These are phyloP conservation scores for Vireo altiloquus DNA, from an alignment of 2,113 vertebrate genomes.

Conservation along the genomic window DNA sequence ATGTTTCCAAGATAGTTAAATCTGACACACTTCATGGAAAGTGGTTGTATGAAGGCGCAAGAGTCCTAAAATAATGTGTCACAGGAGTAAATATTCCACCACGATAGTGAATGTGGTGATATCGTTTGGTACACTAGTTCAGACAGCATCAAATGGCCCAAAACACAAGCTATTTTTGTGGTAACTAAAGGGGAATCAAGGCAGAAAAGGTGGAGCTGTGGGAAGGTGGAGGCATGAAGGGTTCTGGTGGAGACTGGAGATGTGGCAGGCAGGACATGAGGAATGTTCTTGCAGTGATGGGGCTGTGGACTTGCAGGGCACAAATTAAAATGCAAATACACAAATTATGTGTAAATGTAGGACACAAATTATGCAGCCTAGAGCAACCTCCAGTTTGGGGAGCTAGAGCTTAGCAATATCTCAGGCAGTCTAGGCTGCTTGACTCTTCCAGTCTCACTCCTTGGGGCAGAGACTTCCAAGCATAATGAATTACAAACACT, in stretches of 20 bases:
- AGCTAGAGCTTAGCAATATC: not conserved
- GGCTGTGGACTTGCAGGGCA: not conserved
- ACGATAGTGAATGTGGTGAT: not conserved
- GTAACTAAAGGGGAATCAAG: not conserved
- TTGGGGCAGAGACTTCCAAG: not conserved
- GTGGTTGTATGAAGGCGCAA: not conserved
- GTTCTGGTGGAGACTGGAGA: not conserved
- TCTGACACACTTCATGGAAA: not conserved
- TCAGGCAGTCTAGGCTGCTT: not conserved
- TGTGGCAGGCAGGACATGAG: not conserved
- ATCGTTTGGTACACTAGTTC: not conserved
- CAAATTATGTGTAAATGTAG: no score
- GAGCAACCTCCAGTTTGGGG: not conserved
- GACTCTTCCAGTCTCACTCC: not conserved
- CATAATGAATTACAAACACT: not conserved
- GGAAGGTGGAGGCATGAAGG: not conserved
- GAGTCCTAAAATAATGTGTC: not conserved
- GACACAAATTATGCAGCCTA: not conserved
- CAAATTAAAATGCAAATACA: no score
- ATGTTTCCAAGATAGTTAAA: not conserved
- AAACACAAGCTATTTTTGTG: not conserved
- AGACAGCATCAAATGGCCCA: not conserved
- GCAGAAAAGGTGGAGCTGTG: not conserved
- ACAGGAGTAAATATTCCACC: not conserved
- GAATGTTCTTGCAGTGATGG: not conserved